These are phyloP conservation scores for Caretta caretta DNA, from an alignment of 2,113 vertebrate species.

Conservation along the genomic window DNA sequence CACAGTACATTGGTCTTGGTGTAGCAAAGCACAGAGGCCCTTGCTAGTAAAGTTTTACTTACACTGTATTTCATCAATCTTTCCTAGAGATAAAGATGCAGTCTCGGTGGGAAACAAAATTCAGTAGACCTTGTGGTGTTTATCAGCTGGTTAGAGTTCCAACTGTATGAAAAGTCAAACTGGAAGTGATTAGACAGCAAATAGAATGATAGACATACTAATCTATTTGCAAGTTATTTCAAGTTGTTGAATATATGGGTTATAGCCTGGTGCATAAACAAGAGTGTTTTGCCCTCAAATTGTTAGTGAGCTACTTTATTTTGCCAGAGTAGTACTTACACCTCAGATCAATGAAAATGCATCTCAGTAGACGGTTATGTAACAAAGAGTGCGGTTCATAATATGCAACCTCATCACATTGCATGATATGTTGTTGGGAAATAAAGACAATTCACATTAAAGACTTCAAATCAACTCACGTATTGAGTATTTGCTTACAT, in stretches of 20 bases:
- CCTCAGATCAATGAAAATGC: not conserved
- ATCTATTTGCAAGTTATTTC: slow-evolving; percentile 65
- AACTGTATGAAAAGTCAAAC: slow-evolving; percentile 55
- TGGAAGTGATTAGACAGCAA: slow-evolving; percentile 69
- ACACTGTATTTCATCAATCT: slow-evolving; percentile 65
- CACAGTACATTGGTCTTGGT: slow-evolving; percentile 11
- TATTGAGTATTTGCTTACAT: not conserved
- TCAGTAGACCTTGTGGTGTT: slow-evolving; percentile 51
- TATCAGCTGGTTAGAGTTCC: slow-evolving; percentile 58
- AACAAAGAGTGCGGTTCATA: not conserved
- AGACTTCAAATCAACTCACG: not conserved
- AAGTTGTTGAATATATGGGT: slow-evolving; percentile 58
- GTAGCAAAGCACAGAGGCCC: slow-evolving; percentile 19
- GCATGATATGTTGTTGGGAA: not conserved
- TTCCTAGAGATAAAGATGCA: slow-evolving; percentile 67
- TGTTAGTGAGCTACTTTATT: slow-evolving; percentile 36
- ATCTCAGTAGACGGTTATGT: not conserved
- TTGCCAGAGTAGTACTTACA: not conserved
- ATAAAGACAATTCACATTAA: not conserved
- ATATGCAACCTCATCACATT: not conserved
- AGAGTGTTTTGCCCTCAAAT: slow-evolving; percentile 9
- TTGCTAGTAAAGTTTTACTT: slow-evolving; percentile 60
- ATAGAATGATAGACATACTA: slow-evolving; percentile 64
- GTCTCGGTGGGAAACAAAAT: slow-evolving; percentile 66
- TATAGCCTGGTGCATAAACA: slow-evolving; percentile 40